Evolutionary conservation across 2,113 vertebrate species (phyloP).

Genomic region (Spizaetus ornatus): DNA sequence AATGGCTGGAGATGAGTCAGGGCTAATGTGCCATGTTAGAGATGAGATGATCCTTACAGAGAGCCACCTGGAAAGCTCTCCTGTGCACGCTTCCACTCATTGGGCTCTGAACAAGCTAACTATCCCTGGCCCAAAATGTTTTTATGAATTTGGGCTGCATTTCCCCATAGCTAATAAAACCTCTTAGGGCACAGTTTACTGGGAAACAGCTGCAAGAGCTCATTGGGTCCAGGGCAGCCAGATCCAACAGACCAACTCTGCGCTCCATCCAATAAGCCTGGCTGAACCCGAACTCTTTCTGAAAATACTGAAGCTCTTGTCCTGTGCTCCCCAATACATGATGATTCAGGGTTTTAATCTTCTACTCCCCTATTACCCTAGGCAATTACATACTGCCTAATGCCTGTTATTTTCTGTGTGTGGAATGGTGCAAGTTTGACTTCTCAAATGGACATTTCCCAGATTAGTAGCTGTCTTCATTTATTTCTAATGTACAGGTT

Average conservation of each 20-base stretch:
- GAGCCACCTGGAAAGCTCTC: neutral
- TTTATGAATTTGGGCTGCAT: neutral
- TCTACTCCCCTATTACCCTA: accelerated
- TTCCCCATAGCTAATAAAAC: neutral
- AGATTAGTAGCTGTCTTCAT: neutral
- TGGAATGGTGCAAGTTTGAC: neutral
- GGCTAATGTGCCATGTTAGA: neutral
- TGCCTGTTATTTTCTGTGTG: neutral
- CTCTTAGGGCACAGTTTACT: neutral
- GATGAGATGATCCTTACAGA: neutral
- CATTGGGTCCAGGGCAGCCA: neutral
- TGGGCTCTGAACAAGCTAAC: neutral
- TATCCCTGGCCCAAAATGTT: neutral
- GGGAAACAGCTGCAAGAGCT: neutral
- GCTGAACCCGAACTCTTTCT: neutral
- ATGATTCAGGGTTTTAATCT: neutral
- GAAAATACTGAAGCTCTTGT: neutral
- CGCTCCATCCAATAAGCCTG: neutral
- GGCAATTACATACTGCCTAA: neutral
- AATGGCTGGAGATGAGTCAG: neutral
- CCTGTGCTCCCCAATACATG: neutral
- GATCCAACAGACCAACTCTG: neutral
- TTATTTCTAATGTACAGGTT: neutral
- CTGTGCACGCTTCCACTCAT: neutral
- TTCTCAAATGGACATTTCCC: neutral